Evolutionary conservation across 2,113 vertebrate species (phyloP), one percentile per base, ranked within the genome.

Genomic region (Myrmophylax atrothorax): DNA sequence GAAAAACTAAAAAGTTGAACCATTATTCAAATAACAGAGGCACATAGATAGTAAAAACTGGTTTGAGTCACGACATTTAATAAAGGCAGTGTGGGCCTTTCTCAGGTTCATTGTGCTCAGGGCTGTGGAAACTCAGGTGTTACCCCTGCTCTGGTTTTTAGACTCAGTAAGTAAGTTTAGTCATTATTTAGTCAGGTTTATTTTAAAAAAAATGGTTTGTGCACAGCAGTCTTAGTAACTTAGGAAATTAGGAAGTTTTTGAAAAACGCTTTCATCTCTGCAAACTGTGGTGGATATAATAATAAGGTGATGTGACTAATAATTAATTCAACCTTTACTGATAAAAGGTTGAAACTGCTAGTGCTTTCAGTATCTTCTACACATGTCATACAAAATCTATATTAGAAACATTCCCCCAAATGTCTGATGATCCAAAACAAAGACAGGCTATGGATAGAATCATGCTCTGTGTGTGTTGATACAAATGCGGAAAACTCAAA

Each of bases 401-500:
- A 42, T 31, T 31, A 53, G 53, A 81, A 88, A 84, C 44, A 53
- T 72, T 77, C 63, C 37, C 42, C 18, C 37, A 46, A 73, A 50
- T 2, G 4, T 55, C 12, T 64, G 33, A 40, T 35, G 46, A 63
- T 42, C 38, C 3, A 2, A 52, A 68, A 7, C 24, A 73, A 47
- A 44, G 67, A 0, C 20, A 59, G 38, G 35, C 38, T 47, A n/a
- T 16, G 17, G 52, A n/a, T 1, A 69, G 53, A 52, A 68, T 26
- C 55, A 40, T 0, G 1, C 24, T 53, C 3, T 9, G 5, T 14
- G 33, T 49, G 17, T 8, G 11, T 8, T 26, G 20, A 56, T 10
- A 68, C 14, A 29, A 25, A 53, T 1, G 5, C 18, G 15, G 22
- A 59, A 49, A 68, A 29, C 19, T 50, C 59, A 75, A 64, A 69